phyloP scores from a whole-genome alignment of 1,140 invertebrate species.

The Zaprionus ghesquierei region DNA sequence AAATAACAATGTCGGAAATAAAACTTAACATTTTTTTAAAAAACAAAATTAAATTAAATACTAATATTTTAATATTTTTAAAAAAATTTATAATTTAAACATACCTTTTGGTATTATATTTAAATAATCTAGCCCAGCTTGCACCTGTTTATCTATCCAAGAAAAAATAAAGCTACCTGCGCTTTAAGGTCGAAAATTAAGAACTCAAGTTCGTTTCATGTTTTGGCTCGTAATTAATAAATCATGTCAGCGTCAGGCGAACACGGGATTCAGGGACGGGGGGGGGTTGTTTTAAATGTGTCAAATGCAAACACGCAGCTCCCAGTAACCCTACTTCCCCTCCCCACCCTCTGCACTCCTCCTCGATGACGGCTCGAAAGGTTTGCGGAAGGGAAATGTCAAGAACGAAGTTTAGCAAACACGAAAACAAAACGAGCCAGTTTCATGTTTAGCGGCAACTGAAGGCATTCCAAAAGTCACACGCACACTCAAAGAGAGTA shows the following conservation, averaged over 20 bases:
- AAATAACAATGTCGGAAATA: background rate
- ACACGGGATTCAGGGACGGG: background rate
- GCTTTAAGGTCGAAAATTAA: constrained; percentile 75
- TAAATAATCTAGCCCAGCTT: background rate
- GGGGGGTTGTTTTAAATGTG: constrained; percentile 67
- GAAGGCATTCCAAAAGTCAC: constrained; percentile 44
- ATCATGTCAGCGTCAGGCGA: constrained; percentile 74
- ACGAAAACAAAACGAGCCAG: constrained; percentile 75
- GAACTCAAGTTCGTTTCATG: constrained; percentile 80
- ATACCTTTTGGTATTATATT: too few species aligned
- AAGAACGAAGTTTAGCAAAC: constrained; percentile 71
- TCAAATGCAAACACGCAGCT: constrained; percentile 77
- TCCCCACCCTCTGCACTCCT: background rate
- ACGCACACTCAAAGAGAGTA: background rate
- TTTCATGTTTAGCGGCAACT: constrained; percentile 64
- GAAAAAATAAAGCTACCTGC: constrained; percentile 5
- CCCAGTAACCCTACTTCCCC: constrained; percentile 24
- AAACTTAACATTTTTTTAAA: background rate
- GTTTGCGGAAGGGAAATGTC: constrained; percentile 66
- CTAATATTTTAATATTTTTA: background rate
- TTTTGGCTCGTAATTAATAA: constrained; percentile 72
- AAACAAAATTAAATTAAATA: background rate
- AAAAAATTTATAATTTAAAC: background rate
- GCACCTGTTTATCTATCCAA: background rate
- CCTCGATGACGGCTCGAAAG: too few species aligned